These are phyloP conservation scores for Temnothorax nylanderi DNA, from an alignment of 1,140 invertebrate genomes.

Conservation along the genomic window DNA sequence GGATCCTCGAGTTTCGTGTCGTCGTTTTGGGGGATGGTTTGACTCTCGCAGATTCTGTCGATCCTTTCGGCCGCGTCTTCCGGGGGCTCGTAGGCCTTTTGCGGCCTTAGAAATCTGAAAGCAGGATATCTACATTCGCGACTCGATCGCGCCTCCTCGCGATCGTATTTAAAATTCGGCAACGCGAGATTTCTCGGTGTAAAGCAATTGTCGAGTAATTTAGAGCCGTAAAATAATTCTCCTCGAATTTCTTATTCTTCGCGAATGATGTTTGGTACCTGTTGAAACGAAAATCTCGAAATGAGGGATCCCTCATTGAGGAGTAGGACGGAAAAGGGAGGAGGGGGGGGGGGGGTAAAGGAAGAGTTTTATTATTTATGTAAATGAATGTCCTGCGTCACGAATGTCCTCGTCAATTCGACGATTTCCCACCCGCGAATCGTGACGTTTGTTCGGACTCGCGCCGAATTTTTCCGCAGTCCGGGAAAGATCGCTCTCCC, in stretches of 20 bases:
- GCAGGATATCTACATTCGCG: neutral
- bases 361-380: neutral
- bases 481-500: slow-evolving; percentile 31
- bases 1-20: slow-evolving; percentile 84
- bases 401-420: neutral
- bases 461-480: slow-evolving; percentile 77
- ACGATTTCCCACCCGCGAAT: slow-evolving; percentile 28
- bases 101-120: slow-evolving; percentile 92
- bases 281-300: neutral
- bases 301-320: neutral
- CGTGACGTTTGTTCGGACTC: slow-evolving; percentile 22
- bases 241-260: neutral
- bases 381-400: no score
- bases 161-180: neutral
- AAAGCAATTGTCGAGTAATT: no score
- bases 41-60: slow-evolving; percentile 86
- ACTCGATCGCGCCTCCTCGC: neutral
- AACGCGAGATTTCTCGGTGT: neutral
- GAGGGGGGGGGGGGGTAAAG: neutral
- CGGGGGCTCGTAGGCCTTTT: slow-evolving; percentile 90
- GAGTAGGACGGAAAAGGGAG: no score
- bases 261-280: neutral
- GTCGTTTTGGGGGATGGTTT: slow-evolving; percentile 83
- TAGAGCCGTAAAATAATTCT: neutral
- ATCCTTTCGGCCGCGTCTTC: slow-evolving; percentile 87